Base-by-base conservation (phyloP, 2,888 invertebrate species). In the Vandiemenella viatica region DNA sequence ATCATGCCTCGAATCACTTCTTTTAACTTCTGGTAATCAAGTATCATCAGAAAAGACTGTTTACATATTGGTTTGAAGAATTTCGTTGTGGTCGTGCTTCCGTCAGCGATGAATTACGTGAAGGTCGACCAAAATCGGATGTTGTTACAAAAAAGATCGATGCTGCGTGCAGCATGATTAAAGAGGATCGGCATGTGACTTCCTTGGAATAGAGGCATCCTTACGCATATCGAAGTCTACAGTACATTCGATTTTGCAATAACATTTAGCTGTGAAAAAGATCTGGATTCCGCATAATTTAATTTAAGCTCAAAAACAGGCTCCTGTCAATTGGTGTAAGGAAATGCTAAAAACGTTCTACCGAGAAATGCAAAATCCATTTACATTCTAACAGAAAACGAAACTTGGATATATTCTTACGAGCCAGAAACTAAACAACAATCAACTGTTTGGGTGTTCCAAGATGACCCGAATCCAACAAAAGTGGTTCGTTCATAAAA, bases 361-460 rank as follows among this genome's bases (percentile, higher is more conserved):
- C 15, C n/a, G n/a, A 16, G 38, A 15, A 4, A 17, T 3, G 2
- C n/a, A 38, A 17, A 38, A 38, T 16, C 4, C 7, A 8, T 5
- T 19, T 18, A 45, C 26, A 45, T 45, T 7, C 10, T 2, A 8
- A 54, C 52, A 54, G 50, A 53, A 50, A 53, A 56, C 26, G 41
- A 47, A 47, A 22, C 40, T 13, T 41, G 20, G 43, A 48, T 48
- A 42, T 48, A 42, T 19, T 23, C 32, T 18, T 48, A 43, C 43
- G 48, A 48, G 26, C 32, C 48, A 13, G 51, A 57, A 48, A 16
- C 32, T 48, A 48, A 48, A 48, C 45, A 26, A 18, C 48, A 48
- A 37, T 48, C 48, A 20, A 20, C 45, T 50, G 46, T 45, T 13
- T 41, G 49, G 18, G 55, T 71, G 71, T 57, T 23, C 17, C 26